Base-by-base conservation (phyloP, 2,113 vertebrate species). In the Corythaixoides concolor region DNA sequence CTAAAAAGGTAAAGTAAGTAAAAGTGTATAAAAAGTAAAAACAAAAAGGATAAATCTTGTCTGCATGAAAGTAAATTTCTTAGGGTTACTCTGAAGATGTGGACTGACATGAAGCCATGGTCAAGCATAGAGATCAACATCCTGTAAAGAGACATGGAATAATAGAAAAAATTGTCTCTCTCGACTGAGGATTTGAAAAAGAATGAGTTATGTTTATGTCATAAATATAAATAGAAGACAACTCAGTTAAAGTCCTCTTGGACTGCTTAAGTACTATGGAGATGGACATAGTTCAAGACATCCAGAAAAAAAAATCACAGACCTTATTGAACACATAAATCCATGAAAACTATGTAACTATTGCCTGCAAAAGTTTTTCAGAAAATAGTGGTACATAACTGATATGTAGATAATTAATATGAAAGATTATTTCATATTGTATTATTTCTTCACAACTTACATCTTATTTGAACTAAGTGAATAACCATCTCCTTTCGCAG, bases 381-480 rank as follows among this genome's bases (percentile, higher is more conserved):
- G 73, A 91, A 93, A 17, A 32, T 22, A 62, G 8, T 37, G n/a
- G 28, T 5, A 62, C 1, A 50, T 20, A 90, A 70, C 9, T 72
- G 28, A 77, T 26, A 81, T 32, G 72, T 72, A 85, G 50, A 18
- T 58, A 81, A 66, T 74, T 55, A 55, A 53, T 56, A 73, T 21
- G 32, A 89, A 93, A 85, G 6, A 80, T 64, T 84, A 15, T 49
- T 77, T 41, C 41, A 41, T 41, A 41, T 12, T 28, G 19, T 21
- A 74, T 15, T 45, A 78, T 50, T 88, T 52, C 64, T 88, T 84
- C 66, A 89, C 70, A 80, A 50, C 6, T 75, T 59, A 62, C 53
- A 86, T 77, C 35, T 82, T 92, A 89, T 74, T 91, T 93, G 67
- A 68, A 93, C 76, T 88, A 95, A 96, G 76, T 50, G 62, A 95